phyloP scores from a whole-genome alignment of 2,888 invertebrate species.

The Acleris laterana region DNA sequence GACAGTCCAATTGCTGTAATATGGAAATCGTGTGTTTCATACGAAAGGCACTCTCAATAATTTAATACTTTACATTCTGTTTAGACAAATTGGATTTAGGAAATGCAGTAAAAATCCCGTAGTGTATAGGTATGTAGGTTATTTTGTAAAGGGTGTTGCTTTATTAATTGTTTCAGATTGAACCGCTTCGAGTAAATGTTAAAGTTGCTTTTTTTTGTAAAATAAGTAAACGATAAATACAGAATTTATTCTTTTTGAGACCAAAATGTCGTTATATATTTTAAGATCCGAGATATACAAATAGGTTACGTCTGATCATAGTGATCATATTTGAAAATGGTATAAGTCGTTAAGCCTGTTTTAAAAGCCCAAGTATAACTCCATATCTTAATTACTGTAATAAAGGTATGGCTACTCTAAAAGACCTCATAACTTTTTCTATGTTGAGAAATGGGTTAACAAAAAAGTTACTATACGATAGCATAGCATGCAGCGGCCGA shows the following conservation, averaged over 20 bases:
- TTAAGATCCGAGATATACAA: too few species aligned
- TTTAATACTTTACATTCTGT: constrained; percentile 68
- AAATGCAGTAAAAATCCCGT: constrained; percentile 50
- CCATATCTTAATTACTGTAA: constrained; percentile 80
- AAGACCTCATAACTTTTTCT: constrained; percentile 73
- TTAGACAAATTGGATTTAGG: constrained; percentile 51
- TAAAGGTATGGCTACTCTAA: constrained; percentile 73
- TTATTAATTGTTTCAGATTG: not conserved
- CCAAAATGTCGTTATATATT: too few species aligned
- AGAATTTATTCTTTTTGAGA: too few species aligned
- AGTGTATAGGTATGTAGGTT: too few species aligned
- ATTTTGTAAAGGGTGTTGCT: constrained; percentile 14
- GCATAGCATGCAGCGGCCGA: constrained; percentile 56
- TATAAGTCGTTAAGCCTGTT: constrained; percentile 41
- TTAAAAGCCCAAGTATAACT: constrained; percentile 75
- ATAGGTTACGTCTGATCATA: not conserved
- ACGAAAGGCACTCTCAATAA: constrained; percentile 60
- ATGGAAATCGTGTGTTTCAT: constrained; percentile 64
- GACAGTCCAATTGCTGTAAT: constrained; percentile 62
- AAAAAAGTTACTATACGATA: constrained; percentile 72
- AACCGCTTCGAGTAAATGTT: not conserved
- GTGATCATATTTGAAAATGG: not conserved
- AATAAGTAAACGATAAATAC: too few species aligned
- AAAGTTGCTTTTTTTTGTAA: not conserved
- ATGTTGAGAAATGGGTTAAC: constrained; percentile 68